Base-by-base conservation (phyloP, 2,888 invertebrate species). In the Neelides folsomi region DNA sequence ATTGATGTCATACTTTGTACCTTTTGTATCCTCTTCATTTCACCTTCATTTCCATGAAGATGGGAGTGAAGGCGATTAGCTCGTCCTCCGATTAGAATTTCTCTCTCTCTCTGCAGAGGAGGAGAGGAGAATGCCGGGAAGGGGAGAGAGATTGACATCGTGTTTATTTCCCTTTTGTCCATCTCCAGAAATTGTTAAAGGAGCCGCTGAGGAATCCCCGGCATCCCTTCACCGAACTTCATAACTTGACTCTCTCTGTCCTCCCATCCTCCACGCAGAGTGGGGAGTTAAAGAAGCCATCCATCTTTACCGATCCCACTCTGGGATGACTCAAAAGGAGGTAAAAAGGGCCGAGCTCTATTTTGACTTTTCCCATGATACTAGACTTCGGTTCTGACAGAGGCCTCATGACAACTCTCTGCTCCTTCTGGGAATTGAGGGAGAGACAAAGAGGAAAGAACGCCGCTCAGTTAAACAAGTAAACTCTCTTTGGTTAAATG, bases 351-450 rank as follows among this genome's bases (percentile, higher is more conserved):
- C 59, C 59, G 58, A 58, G 49, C 45, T 59, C 52, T 63, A 59
- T 60, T 63, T 63, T 63, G 60, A 60, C 60, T 59, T 58, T 53
- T 55, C 52, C 47, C 56, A 57, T 60, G 57, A 60, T 60, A 60
- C 57, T 62, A 58, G 54, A 41, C 53, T 56, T 53, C 43, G 55
- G 55, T 50, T 51, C 50, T 60, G 58, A 62, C 60, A 53, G 54
- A 36, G 41, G 13, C 39, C 44, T 27, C 27, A 27, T 53, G 54
- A 54, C 54, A 48, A 43, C 37, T 53, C 37, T 53, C 18, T 38
- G 39, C 43, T 45, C 44, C 42, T 38, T 40, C 34, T 37, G 15
- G 37, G 43, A 47, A 42, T 5, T 15, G 16, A 7, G 27, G 4
- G 27, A 27, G 18, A 42, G 18, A 12, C 42, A 40, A n/a, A 40